Percentiles rank a stretch among this genome's conserved stretches.
Evolutionary conservation across 2,888 invertebrate genomes (phyloP).

Genomic region (Candidula unifasciata): DNA sequence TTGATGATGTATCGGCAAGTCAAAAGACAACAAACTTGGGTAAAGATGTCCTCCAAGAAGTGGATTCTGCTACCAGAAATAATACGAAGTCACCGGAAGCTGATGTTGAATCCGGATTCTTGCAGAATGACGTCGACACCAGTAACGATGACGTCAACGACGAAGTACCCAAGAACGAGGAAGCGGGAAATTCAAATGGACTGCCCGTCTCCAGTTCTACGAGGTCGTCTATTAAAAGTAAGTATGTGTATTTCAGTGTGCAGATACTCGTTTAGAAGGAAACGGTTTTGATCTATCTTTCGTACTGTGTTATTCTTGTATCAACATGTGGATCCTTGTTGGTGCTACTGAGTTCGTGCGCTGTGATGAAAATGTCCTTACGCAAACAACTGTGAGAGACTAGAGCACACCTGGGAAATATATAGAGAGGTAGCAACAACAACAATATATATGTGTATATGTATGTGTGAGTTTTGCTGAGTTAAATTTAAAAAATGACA

Average conservation of each 20-base stretch:
- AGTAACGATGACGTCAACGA: not conserved
- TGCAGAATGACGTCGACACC: not conserved
- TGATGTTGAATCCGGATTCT: not conserved
- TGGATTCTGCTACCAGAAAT: not conserved
- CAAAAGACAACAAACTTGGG: not conserved
- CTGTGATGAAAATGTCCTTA: no score
- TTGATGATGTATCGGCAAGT: not conserved
- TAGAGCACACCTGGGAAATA: no score
- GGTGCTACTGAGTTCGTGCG: no score
- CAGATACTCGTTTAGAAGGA: no score
- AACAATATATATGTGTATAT: no score
- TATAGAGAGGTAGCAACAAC: no score
- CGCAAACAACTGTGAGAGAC: no score
- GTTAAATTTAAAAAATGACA: no score
- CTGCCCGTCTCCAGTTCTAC: not conserved
- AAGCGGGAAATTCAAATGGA: not conserved
- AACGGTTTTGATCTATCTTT: no score
- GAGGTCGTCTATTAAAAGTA: not conserved
- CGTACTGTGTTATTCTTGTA: no score
- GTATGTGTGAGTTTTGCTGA: no score
- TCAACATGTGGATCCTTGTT: no score
- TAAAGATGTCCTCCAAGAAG: not conserved
- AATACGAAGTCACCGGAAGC: not conserved
- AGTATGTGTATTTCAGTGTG: not conserved
- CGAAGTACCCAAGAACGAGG: not conserved